Conservation (phyloP, 2,113 vertebrate species). For the Tupaia tana region DNA sequence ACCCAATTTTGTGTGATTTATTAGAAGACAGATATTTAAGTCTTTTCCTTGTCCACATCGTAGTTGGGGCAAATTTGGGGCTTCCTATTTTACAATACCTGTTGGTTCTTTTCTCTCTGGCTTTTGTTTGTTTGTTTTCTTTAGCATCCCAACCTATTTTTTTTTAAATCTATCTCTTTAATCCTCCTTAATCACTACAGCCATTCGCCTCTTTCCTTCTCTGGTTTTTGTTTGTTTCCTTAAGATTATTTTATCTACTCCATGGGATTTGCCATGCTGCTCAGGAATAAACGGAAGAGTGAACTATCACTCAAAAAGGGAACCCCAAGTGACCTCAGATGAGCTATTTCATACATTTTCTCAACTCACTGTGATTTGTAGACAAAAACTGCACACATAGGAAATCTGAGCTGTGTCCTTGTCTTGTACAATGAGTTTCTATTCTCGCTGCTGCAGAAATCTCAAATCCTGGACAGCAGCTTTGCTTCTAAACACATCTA, state of each 20-base stretch:
- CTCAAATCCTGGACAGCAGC: neutral
- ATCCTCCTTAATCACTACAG: neutral
- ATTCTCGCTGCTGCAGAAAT: neutral
- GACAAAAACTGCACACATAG: neutral
- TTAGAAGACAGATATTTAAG: neutral
- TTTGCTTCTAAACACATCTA: neutral
- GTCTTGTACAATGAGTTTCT: neutral
- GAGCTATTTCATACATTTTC: neutral
- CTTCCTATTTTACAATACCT: neutral
- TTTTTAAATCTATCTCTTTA: neutral
- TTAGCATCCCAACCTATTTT: neutral
- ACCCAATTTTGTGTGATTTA: neutral
- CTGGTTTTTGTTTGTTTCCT: neutral
- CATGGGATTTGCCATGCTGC: neutral
- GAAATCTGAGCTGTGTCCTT: neutral
- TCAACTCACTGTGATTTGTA: neutral
- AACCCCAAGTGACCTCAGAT: slow-evolving; percentile 12
- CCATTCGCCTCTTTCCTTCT: neutral
- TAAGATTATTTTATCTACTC: neutral
- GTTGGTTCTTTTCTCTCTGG: neutral
- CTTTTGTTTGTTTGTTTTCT: neutral
- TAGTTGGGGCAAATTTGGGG: neutral
- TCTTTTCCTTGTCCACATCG: neutral
- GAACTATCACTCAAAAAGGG: slow-evolving; percentile 23
- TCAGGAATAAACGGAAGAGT: slow-evolving; percentile 19